Conservation (phyloP, 2,113 vertebrate species). For the Rhipidura dahli region DNA sequence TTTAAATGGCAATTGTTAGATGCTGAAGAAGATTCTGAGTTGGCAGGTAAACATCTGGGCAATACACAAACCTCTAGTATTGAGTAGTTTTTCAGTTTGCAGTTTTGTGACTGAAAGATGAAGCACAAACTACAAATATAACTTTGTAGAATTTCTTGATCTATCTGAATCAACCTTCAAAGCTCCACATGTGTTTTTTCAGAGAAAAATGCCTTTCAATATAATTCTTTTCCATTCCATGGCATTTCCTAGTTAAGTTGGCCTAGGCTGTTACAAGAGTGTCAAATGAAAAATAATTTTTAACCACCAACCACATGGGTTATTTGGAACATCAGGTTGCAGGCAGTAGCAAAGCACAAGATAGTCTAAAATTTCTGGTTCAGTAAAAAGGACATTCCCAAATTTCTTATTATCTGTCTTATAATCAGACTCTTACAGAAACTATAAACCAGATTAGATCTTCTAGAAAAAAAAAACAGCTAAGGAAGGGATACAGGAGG, state of each 20-base stretch:
- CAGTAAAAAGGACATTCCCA: not conserved
- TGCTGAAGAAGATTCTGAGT: not conserved
- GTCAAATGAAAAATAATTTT: not conserved
- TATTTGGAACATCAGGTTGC: not conserved
- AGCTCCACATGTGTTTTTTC: not conserved
- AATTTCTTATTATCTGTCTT: not conserved
- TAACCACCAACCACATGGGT: rapidly evolving
- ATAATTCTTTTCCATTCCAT: not conserved
- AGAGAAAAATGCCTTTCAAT: not conserved
- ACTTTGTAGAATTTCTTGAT: not conserved
- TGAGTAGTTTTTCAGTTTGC: not conserved
- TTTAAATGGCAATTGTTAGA: not conserved
- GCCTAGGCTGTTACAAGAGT: not conserved
- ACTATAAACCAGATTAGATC: not conserved
- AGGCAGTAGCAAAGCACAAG: not conserved
- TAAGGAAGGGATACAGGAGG: not conserved
- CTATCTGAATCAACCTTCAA: not conserved
- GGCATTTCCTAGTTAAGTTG: not conserved
- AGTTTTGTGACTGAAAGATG: not conserved
- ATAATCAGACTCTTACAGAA: not conserved
- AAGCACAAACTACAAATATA: not conserved
- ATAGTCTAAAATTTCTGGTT: not conserved
- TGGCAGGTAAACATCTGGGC: not conserved
- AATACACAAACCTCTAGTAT: not conserved
- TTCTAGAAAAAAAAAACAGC: not conserved